Conservation (phyloP, 2,888 invertebrate species). For the Cataglyphis altisquamis region DNA sequence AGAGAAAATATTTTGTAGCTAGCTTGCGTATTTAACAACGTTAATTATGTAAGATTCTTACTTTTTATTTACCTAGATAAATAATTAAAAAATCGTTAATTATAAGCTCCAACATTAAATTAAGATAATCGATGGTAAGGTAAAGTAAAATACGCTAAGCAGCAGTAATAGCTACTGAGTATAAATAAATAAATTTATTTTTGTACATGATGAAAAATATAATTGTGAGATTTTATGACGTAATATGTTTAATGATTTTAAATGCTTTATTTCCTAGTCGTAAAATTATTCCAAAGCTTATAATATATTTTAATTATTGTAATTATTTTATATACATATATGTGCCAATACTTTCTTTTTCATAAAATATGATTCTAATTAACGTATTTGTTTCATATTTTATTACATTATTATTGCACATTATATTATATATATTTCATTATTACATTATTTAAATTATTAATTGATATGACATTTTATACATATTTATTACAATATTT, state of each 20-base stretch:
- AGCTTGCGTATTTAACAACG: not conserved
- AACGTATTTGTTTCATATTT: not conserved
- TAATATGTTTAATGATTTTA: not conserved
- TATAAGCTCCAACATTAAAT: not conserved
- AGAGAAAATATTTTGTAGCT: not conserved
- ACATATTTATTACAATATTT: not conserved
- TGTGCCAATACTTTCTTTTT: not conserved
- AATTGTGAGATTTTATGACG: not conserved
- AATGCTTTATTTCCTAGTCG: not conserved
- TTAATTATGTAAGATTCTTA: not conserved
- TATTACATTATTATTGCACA: not conserved
- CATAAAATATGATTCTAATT: not conserved
- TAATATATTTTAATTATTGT: not conserved
- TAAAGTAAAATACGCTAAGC: not conserved
- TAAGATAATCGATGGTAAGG: not conserved
- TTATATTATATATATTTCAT: not conserved
- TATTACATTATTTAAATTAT: not conserved
- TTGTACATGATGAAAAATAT: slow-evolving; percentile 1
- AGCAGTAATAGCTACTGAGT: not conserved
- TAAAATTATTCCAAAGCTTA: not conserved
- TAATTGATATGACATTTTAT: not conserved
- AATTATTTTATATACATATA: not conserved
- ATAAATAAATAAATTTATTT: slow-evolving; percentile 17
- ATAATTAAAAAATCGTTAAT: not conserved
- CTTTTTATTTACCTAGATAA: not conserved